Percentiles rank a stretch among this genome's conserved stretches.
These are phyloP conservation scores for Onychomys torridus DNA, from an alignment of 2,797 vertebrate genomes.

Conservation along the genomic window DNA sequence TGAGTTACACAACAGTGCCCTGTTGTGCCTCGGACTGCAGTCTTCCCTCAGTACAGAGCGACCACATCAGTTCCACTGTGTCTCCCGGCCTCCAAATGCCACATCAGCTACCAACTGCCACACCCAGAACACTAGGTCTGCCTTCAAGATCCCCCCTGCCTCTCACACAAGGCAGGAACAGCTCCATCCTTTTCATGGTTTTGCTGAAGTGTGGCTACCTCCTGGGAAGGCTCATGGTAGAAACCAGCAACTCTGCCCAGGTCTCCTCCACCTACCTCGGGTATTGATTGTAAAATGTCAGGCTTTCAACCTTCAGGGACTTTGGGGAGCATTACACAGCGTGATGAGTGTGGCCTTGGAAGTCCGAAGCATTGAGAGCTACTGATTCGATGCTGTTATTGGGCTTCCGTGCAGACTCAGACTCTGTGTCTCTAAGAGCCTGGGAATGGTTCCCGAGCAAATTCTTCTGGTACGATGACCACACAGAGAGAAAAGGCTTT, in stretches of 20 bases:
- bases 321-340: not conserved
- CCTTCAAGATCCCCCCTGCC: not conserved
- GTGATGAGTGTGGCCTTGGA: not conserved
- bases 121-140: not conserved
- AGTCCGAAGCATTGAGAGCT: not conserved
- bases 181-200: not conserved
- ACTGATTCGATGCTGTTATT: not conserved
- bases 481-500: slow-evolving; percentile 38
- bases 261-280: not conserved
- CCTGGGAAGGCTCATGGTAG: not conserved
- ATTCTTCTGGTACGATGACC: slow-evolving; percentile 55
- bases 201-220: not conserved
- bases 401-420: not conserved
- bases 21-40: not conserved
- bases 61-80: not conserved
- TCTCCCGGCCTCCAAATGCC: not conserved
- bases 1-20: not conserved
- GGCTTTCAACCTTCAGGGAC: not conserved
- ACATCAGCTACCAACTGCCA: not conserved
- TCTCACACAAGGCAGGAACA: slow-evolving; percentile 3
- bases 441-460: not conserved
- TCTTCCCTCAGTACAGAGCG: not conserved
- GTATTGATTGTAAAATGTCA: not conserved
- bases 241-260: not conserved
- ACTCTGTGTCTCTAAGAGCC: not conserved